phyloP scores from a whole-genome alignment of 1,140 invertebrate species.

The Brachionus rubens region DNA sequence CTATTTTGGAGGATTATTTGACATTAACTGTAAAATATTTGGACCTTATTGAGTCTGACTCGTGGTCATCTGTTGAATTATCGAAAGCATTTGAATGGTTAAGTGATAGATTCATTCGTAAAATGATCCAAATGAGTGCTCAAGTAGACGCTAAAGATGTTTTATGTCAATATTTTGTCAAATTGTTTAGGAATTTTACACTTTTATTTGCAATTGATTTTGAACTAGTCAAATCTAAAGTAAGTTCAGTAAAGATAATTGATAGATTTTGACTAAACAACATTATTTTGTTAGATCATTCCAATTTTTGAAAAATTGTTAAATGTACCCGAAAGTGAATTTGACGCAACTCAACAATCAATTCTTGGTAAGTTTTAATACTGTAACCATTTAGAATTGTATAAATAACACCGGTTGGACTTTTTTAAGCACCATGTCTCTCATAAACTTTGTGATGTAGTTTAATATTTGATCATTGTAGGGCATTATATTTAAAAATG shows the following conservation, averaged over 20 bases:
- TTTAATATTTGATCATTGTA: too few species aligned
- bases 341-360: not conserved
- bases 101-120: slow-evolving; percentile 26
- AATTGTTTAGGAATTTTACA: slow-evolving; percentile 36
- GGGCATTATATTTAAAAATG: too few species aligned
- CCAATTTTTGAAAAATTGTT: slow-evolving; percentile 45
- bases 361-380: slow-evolving; percentile 6
- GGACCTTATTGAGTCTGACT: slow-evolving; percentile 1
- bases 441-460: too few species aligned
- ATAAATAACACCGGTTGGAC: too few species aligned
- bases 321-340: not conserved
- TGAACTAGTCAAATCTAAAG: slow-evolving; percentile 26
- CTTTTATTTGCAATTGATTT: slow-evolving; percentile 43
- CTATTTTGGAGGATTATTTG: slow-evolving; percentile 42
- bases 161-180: slow-evolving; percentile 25
- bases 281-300: too few species aligned
- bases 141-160: slow-evolving; percentile 28
- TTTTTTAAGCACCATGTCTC: too few species aligned
- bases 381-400: not conserved
- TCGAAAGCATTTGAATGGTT: slow-evolving; percentile 39
- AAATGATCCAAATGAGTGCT: slow-evolving; percentile 41
- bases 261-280: too few species aligned
- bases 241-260: too few species aligned
- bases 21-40: slow-evolving; percentile 31
- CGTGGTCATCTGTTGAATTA: slow-evolving; percentile 15